phyloP scores from a whole-genome alignment of 2,888 invertebrate species.

The Acrobasis consociella region DNA sequence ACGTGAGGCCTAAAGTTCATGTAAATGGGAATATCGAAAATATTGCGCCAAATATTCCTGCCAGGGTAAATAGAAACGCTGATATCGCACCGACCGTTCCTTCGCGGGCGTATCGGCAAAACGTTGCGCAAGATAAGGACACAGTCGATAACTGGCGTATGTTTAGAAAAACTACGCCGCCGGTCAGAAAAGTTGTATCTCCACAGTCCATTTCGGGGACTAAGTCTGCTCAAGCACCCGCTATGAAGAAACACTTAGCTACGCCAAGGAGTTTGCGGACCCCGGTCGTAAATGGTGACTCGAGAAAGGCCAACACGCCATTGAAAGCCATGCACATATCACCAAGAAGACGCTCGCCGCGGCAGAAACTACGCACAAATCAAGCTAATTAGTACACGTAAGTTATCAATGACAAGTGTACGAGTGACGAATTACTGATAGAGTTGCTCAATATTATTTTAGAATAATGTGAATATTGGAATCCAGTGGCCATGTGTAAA shows the following conservation, averaged over 20 bases:
- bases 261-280: conserved; percentile 81
- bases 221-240: conserved; percentile 73
- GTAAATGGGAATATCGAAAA: conserved; percentile 36
- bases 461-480: conserved; percentile 39
- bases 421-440: conserved; percentile 28
- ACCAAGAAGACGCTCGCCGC: conserved; percentile 69
- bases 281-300: conserved; percentile 60
- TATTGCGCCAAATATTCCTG: conserved; percentile 43
- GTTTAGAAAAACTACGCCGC: conserved; percentile 58
- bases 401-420: conserved; percentile 25
- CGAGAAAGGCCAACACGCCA: conserved; percentile 82
- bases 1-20: conserved; percentile 57
- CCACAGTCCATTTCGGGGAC: conserved; percentile 50
- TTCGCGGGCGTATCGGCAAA: conserved; percentile 39
- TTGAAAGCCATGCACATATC: conserved; percentile 76
- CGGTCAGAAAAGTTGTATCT: conserved; percentile 59
- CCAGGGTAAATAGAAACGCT: conserved; percentile 40
- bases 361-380: conserved; percentile 54
- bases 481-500: conserved; percentile 66
- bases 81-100: conserved; percentile 37
- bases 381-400: conserved; percentile 32
- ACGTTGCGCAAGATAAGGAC: conserved; percentile 47
- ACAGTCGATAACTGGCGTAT: conserved; percentile 51
- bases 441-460: conserved; percentile 13
- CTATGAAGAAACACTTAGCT: conserved; percentile 83